These are phyloP conservation scores for Actinemys pallida DNA, from an alignment of 2,113 vertebrate genomes.

Conservation along the genomic window DNA sequence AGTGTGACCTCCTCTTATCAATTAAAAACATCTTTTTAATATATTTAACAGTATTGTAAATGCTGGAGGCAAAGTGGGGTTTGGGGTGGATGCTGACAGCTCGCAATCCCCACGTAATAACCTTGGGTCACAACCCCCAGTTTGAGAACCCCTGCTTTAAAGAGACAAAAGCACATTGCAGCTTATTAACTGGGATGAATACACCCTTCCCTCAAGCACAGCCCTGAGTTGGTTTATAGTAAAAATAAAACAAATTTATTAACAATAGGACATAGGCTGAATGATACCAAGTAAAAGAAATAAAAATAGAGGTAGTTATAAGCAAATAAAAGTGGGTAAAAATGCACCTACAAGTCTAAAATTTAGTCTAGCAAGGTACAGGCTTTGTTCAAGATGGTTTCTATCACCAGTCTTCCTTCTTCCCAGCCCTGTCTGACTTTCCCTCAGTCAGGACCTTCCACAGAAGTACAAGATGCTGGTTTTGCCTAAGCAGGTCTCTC, in stretches of 20 bases:
- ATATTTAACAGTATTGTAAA: no score
- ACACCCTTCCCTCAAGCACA: background rate
- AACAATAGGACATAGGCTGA: background rate
- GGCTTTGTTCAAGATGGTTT: background rate
- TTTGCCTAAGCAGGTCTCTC: no score
- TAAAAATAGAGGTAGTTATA: background rate
- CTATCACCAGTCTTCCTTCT: background rate
- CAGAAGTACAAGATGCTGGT: no score
- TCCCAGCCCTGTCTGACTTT: background rate
- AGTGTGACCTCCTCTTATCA: no score
- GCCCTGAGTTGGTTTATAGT: background rate
- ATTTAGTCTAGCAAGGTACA: background rate
- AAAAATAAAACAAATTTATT: background rate
- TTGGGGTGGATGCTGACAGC: no score
- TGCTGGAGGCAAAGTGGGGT: no score
- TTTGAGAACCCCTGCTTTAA: no score
- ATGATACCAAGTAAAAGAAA: background rate
- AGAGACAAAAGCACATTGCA: background rate
- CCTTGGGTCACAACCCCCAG: no score
- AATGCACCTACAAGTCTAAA: background rate
- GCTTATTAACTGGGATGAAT: background rate
- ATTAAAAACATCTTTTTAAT: no score
- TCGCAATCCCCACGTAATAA: no score
- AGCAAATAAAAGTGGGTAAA: background rate
- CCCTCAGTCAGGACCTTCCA: no score